Percentiles rank a stretch among this genome's conserved stretches.
Evolutionary conservation across 2,888 invertebrate genomes (phyloP).

Genomic region (Acleris laterana): DNA sequence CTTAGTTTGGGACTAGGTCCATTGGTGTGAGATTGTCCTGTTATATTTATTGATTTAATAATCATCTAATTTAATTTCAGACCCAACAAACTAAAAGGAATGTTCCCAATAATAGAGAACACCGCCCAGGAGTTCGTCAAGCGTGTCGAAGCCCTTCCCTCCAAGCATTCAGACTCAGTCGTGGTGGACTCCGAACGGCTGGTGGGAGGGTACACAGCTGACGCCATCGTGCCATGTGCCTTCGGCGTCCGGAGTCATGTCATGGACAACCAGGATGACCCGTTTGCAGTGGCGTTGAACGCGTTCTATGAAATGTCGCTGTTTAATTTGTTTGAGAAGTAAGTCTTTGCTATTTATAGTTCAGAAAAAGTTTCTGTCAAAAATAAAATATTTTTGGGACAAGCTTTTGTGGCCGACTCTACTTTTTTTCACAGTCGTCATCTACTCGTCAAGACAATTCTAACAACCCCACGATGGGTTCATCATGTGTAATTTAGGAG

Average conservation of each 20-base stretch:
- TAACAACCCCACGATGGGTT: no score
- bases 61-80: slow-evolving; percentile 53
- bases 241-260: slow-evolving; percentile 75
- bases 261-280: slow-evolving; percentile 73
- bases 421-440: no score
- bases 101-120: slow-evolving; percentile 74
- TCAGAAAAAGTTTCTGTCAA: no score
- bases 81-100: slow-evolving; percentile 75
- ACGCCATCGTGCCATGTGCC: slow-evolving; percentile 78
- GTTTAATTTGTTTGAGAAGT: slow-evolving; percentile 77
- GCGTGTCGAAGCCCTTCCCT: slow-evolving; percentile 54
- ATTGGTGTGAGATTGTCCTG: no score
- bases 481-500: no score
- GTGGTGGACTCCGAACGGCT: slow-evolving; percentile 68
- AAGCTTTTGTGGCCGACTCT: no score
- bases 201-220: slow-evolving; percentile 77
- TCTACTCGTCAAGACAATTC: no score
- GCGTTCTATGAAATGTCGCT: slow-evolving; percentile 74
- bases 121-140: slow-evolving; percentile 69
- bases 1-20: no score
- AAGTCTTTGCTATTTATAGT: slow-evolving; percentile 52
- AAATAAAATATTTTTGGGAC: no score
- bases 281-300: slow-evolving; percentile 75
- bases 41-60: no score
- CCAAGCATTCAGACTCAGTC: slow-evolving; percentile 40